Base-by-base conservation (phyloP, 2,797 vertebrate species). In the Prunella strophiata region DNA sequence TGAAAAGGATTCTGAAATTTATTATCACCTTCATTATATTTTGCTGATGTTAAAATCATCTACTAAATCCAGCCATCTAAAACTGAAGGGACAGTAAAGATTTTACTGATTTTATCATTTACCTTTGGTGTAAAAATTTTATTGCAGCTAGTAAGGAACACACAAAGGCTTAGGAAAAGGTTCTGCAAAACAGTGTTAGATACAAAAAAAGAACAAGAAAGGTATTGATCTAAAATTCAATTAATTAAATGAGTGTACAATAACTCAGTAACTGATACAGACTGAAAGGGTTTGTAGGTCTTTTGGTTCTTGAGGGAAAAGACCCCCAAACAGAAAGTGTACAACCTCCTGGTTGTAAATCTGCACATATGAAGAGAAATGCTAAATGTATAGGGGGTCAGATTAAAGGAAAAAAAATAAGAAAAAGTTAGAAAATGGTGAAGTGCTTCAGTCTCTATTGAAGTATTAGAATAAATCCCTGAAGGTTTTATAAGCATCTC, bases 1-100 rank as follows among this genome's bases (percentile, higher is more conserved):
- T 89, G 75, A 85, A 85, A 94, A 63, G 27, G 26, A 83, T 77
- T 42, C 22, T 83, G 36, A 83, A 61, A 40, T 62, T 65, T 86
- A 36, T 61, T 70, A 16, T 36, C 2, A 30, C 45, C 20, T 27
- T 59, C 17, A 10, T 61, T 55, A 12, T 27, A 58, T 58, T 89
- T 90, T 58, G 8, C n/a, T 58, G 47, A 52, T 88, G 25, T 57
- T 76, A 75, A 85, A 91, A 38, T 18, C 2, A 26, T 36, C 15
- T 74, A 27, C 42, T 86, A 71, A 88, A 52, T 83, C 47, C 34
- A 81, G 22, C 47, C 2, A 5, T 58, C 58, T 85, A 62, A 58
- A 92, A 75, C 54, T 48, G 55, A 76, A 85, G 26, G 55, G 29
- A 48, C 21, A 63, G 34, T 63, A 71, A 80, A 67, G 25, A 43